Evolutionary conservation across 1,140 invertebrate species (phyloP), one percentile per base, ranked within the genome.

Genomic region (Eumaeus atala): DNA sequence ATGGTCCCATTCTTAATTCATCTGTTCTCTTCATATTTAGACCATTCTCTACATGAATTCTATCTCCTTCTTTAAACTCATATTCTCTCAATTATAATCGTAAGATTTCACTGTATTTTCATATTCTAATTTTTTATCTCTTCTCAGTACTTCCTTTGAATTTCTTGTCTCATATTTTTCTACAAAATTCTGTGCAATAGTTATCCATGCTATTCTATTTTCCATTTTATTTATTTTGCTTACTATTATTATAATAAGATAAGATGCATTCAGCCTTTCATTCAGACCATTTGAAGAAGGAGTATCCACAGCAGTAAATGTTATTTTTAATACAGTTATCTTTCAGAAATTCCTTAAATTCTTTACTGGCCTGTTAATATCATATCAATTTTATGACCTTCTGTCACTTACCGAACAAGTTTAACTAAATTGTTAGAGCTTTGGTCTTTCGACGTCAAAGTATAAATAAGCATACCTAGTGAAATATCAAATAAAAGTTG

Each of bases 261-360:
- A 44, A 34, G 33, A 49, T 53, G 40, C 28, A n/a, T n/a, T n/a
- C n/a, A 53, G 28, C 8, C 38, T 33, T 44, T 53, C 51, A 14
- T 53, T 53, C 37, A 42, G 28, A 10, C n/a, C 34, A 10, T 51
- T 51, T 2, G 49, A 51, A 34, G 16, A 51, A n/a, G 12, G 28
- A 12, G 28, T 9, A 36, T 51, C 37, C 21, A 18, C 35, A 12
- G 51, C 51, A 38, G 34, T 52, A 21, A 40, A 36, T 17, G 38
- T 38, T 52, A 52, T 21, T 52, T 40, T 9, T 37, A n/a, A 51
- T 16, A n/a, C 38, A 38, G 18, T 36, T 18, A 6, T 52, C 18
- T 7, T 21, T 37, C 34, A 18, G 37, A 36, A 37, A 37, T n/a
- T 40, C 12, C 18, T 52, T 52, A 17, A 52, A 40, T 40, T 52